Percentiles rank a stretch among this genome's conserved stretches.
Evolutionary conservation across 64 coral and sea anemone genomes (phyloP).

Genomic region (Stichodactyla mertensii): DNA sequence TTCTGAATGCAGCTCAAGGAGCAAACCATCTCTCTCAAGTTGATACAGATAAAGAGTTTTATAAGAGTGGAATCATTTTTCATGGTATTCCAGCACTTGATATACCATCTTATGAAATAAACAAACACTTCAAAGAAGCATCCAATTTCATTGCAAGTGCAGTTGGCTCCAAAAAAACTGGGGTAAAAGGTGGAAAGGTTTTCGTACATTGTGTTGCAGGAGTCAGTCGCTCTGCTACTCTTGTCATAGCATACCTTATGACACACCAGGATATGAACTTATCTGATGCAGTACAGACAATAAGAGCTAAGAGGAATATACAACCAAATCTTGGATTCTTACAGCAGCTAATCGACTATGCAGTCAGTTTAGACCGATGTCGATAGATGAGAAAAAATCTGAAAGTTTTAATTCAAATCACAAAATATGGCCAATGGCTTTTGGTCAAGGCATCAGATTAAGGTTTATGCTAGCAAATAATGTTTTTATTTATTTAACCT

Average conservation of each 20-base stretch:
- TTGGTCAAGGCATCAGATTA: too few species aligned
- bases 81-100: slow-evolving; percentile 61
- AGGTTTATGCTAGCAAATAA: too few species aligned
- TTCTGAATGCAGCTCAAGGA: slow-evolving; percentile 81
- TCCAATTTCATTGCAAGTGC: slow-evolving; percentile 73
- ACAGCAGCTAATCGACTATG: slow-evolving; percentile 73
- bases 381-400: background rate
- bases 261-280: slow-evolving; percentile 61
- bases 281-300: slow-evolving; percentile 41
- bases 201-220: slow-evolving; percentile 77
- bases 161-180: slow-evolving; percentile 56
- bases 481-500: too few species aligned
- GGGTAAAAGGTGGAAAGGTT: slow-evolving; percentile 50
- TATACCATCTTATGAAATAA: slow-evolving; percentile 47
- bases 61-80: slow-evolving; percentile 75
- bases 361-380: slow-evolving; percentile 26
- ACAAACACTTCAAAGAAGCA: slow-evolving; percentile 59
- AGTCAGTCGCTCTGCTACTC: slow-evolving; percentile 60
- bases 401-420: too few species aligned
- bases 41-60: slow-evolving; percentile 61
- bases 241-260: slow-evolving; percentile 78
- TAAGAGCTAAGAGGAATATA: slow-evolving; percentile 65
- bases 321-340: slow-evolving; percentile 68
- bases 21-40: slow-evolving; percentile 49
- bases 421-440: too few species aligned